Percentiles rank a stretch among this genome's conserved stretches.
Evolutionary conservation across 2,888 invertebrate genomes (phyloP).

Genomic region (Yponomeuta malinellus): DNA sequence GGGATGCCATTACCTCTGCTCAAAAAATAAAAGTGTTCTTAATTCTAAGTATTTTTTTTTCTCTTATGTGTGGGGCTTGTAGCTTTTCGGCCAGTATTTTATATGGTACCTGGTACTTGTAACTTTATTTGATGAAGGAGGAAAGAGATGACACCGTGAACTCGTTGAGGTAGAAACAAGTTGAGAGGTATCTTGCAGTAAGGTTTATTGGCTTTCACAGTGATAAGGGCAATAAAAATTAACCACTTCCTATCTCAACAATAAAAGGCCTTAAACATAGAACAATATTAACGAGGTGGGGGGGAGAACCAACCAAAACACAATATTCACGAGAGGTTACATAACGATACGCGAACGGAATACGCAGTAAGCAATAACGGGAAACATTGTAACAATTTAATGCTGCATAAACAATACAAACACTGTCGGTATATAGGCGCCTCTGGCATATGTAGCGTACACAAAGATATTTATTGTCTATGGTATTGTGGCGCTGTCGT

Average conservation of each 20-base stretch:
- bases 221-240: background rate
- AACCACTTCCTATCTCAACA: background rate
- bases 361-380: conserved; percentile 73
- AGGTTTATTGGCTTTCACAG: background rate
- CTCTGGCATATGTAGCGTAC: conserved; percentile 59
- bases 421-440: conserved; percentile 54
- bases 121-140: background rate
- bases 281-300: background rate
- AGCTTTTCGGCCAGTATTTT: background rate
- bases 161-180: background rate
- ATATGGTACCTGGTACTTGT: background rate
- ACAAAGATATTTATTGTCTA: conserved; percentile 68
- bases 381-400: conserved; percentile 74
- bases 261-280: background rate
- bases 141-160: background rate
- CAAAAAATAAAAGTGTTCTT: background rate
- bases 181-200: background rate
- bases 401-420: conserved; percentile 72
- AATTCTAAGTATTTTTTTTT: background rate
- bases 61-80: background rate
- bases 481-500: conserved; percentile 71
- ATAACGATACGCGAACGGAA: conserved; percentile 63
- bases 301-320: conserved; percentile 6
- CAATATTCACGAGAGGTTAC: conserved; percentile 30
- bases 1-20: background rate